These are phyloP conservation scores for Rhinophrynus dorsalis DNA, from an alignment of 2,797 vertebrate genomes.

Conservation along the genomic window DNA sequence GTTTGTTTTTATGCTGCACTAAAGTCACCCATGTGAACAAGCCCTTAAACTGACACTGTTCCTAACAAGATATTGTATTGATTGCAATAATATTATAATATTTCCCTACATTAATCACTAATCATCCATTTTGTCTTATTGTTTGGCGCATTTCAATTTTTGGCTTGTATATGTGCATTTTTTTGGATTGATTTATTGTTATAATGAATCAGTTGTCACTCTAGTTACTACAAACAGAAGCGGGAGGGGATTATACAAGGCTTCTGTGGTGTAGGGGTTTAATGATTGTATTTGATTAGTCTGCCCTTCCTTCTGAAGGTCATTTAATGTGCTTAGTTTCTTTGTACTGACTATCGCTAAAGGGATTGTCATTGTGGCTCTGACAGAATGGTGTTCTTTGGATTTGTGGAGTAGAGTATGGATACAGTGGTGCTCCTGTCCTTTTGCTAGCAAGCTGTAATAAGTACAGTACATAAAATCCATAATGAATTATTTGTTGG, in stretches of 20 bases:
- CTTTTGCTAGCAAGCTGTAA: background rate
- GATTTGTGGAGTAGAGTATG: background rate
- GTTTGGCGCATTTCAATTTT: no score
- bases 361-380: conserved; percentile 6
- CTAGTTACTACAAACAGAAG: background rate
- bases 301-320: conserved; percentile 9
- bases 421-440: conserved; percentile 20
- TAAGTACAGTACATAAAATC: background rate
- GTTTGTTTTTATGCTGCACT: no score
- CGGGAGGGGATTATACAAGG: background rate
- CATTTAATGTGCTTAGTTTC: background rate
- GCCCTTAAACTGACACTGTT: no score
- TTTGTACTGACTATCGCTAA: background rate
- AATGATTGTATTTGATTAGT: background rate
- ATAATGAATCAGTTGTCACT: background rate
- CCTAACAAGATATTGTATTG: no score
- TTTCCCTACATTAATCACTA: no score
- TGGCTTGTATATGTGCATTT: no score
- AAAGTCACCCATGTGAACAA: no score
- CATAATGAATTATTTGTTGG: background rate
- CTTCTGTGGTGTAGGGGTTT: background rate
- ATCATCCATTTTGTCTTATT: no score
- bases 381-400: background rate
- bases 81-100: no score
- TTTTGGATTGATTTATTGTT: conserved; percentile 9